These are phyloP conservation scores for Steinernema carpocapsae DNA, from an alignment of 2,888 invertebrate species.

Conservation along the genomic window DNA sequence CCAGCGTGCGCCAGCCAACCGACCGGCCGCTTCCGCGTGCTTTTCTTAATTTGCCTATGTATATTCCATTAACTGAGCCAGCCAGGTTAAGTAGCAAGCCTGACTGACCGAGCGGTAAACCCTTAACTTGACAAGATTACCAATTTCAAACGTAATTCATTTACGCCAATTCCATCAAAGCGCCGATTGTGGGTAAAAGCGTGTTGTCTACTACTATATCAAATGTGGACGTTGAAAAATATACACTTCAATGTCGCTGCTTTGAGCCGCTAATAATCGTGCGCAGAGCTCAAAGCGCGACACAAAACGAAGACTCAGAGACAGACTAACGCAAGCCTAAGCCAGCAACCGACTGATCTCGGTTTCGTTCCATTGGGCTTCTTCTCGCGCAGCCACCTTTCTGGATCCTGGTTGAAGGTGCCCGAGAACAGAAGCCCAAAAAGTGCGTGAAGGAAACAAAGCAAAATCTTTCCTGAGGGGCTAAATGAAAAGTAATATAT, in stretches of 20 bases:
- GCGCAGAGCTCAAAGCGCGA: slow-evolving; percentile 25
- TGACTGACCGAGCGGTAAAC: too few relatives aligned
- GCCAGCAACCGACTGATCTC: not conserved
- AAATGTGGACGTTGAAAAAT: not conserved
- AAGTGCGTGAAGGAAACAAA: not conserved
- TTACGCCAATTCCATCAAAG: too few relatives aligned
- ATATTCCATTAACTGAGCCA: slow-evolving; percentile 11
- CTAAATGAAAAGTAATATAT: slow-evolving; percentile 6
- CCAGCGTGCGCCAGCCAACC: not conserved
- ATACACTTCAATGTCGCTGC: slow-evolving; percentile 18
- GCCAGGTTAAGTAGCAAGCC: slow-evolving; percentile 6
- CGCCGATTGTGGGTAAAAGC: slow-evolving; percentile 1
- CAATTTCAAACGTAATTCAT: too few relatives aligned
- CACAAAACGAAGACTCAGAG: not conserved
- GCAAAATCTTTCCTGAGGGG: not conserved
- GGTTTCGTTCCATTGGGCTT: not conserved
- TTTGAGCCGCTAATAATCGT: slow-evolving; percentile 28
- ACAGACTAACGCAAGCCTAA: not conserved
- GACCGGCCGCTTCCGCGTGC: not conserved
- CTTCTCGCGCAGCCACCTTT: not conserved
- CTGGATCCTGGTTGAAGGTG: not conserved
- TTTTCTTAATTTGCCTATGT: slow-evolving; percentile 8
- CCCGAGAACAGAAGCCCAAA: not conserved
- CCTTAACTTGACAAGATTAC: too few relatives aligned
- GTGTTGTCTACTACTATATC: slow-evolving; percentile 25